Conservation (phyloP, 2,888 invertebrate genomes). For the Tachina lurida region DNA sequence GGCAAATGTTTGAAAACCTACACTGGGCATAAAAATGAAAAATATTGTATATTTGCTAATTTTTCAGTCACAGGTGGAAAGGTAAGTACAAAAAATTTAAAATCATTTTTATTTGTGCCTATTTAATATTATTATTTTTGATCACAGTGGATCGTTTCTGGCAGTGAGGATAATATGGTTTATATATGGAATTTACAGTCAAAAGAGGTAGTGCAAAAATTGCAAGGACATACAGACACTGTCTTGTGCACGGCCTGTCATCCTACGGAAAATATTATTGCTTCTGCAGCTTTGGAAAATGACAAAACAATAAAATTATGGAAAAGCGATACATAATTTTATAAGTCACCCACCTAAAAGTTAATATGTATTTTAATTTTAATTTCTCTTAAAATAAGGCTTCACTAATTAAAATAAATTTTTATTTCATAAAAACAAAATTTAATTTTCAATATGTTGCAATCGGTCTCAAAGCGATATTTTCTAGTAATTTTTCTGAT, state of each 20-base stretch:
- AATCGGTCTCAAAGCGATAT: too few relatives aligned
- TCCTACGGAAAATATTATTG: slow-evolving; percentile 99
- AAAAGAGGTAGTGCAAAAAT: slow-evolving; percentile 98
- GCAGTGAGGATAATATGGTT: slow-evolving; percentile 99
- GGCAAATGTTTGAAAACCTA: slow-evolving; percentile 99
- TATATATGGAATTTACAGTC: slow-evolving; percentile 99
- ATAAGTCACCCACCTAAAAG: slow-evolving; percentile 35
- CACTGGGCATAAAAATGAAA: slow-evolving; percentile 98
- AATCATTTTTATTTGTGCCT: neutral
- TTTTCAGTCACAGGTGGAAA: slow-evolving; percentile 99
- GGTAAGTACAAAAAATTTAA: slow-evolving; percentile 83
- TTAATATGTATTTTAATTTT: slow-evolving; percentile 69
- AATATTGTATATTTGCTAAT: slow-evolving; percentile 99
- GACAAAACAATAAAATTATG: slow-evolving; percentile 99
- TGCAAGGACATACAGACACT: slow-evolving; percentile 97
- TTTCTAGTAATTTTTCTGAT: too few relatives aligned
- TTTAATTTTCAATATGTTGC: slow-evolving; percentile 22
- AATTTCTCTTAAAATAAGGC: slow-evolving; percentile 66
- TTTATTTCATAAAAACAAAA: slow-evolving; percentile 52
- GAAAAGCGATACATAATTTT: slow-evolving; percentile 95
- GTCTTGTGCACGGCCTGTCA: slow-evolving; percentile 99
- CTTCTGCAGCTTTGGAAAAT: slow-evolving; percentile 98
- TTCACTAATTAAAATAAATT: slow-evolving; percentile 48
- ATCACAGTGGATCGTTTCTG: slow-evolving; percentile 98
- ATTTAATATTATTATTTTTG: slow-evolving; percentile 75